These are phyloP conservation scores for Equus przewalskii DNA, from an alignment of 2,113 vertebrate species.

Conservation along the genomic window DNA sequence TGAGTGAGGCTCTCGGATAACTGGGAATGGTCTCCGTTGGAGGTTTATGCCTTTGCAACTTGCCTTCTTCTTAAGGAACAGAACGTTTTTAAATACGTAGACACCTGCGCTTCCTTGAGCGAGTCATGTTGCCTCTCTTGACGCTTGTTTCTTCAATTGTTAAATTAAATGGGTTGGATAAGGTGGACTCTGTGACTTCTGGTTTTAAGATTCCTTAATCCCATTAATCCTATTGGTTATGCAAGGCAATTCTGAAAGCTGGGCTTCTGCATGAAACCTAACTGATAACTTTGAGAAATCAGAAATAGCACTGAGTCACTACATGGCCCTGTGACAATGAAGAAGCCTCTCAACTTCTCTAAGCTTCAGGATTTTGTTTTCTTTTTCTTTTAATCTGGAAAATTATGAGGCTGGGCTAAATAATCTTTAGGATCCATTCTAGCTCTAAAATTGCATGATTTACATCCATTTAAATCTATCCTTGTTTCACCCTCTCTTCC, in stretches of 20 bases:
- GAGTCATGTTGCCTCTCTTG: no score
- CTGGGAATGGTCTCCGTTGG: background rate
- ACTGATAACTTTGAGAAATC: rapidly evolving
- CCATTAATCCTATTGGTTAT: rapidly evolving
- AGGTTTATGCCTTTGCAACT: background rate
- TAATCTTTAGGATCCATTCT: no score
- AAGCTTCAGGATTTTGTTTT: no score
- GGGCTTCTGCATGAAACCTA: rapidly evolving
- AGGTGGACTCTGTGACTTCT: no score
- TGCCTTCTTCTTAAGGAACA: background rate
- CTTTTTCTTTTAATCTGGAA: background rate
- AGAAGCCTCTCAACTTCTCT: background rate
- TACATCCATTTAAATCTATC: no score
- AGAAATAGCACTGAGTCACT: rapidly evolving
- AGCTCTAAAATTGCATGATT: no score
- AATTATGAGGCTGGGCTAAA: background rate
- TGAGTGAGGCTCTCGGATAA: background rate
- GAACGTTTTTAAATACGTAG: background rate
- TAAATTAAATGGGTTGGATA: rapidly evolving
- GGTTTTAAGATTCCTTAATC: background rate
- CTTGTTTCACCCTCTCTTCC: background rate
- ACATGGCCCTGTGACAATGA: background rate
- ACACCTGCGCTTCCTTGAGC: background rate
- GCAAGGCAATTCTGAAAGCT: no score
- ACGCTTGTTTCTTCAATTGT: rapidly evolving